Base-by-base conservation (phyloP, 2,113 vertebrate genomes). In the Micromys minutus region DNA sequence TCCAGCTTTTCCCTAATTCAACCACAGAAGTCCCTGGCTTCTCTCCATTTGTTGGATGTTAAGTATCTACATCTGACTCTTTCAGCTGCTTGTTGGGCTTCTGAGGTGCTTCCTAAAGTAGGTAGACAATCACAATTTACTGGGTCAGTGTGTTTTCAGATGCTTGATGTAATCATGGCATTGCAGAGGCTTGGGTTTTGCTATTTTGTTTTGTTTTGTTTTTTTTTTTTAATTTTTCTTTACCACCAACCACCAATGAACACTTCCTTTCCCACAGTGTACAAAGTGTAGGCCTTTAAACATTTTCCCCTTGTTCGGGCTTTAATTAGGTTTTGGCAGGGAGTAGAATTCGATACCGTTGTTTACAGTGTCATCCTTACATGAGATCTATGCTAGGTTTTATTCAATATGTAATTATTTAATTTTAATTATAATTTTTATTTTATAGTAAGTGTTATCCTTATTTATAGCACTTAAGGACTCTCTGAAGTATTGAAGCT, bases 401-500 rank as follows among this genome's bases (percentile, higher is more conserved):
- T 96, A 93, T 81, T 97, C 59, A 76, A 4, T 69, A 22, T 85
- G 5, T 88, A 89, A 93, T 91, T 93, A 76, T 94, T 89, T 94
- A 94, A 71, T 93, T 95, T 93, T 93, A 93, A 94, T 95, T 85
- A 88, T 2, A 45, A 34, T 93, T 95, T 42, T 93, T 93, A 76
- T 92, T 92, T 95, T 76, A 79, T 95, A n/a, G 65, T 74, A 92
- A 94, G 45, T 89, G 11, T 76, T 76, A 42, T 89, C 17, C 80
- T 95, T 89, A 47, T 96, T 94, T 91, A 45, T 80, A 94, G 75
- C 45, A 87, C 61, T 89, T 87, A 87, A 93, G 94, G 75, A 93
- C 63, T 92, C 52, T 76, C 91, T 96, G 85, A 96, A 94, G 42
- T 95, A 97, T 81, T 88, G 29, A 95, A 65, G 39, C 79, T 92